Conservation (phyloP, 2,113 vertebrate genomes). For the Osmerus eperlanus region DNA sequence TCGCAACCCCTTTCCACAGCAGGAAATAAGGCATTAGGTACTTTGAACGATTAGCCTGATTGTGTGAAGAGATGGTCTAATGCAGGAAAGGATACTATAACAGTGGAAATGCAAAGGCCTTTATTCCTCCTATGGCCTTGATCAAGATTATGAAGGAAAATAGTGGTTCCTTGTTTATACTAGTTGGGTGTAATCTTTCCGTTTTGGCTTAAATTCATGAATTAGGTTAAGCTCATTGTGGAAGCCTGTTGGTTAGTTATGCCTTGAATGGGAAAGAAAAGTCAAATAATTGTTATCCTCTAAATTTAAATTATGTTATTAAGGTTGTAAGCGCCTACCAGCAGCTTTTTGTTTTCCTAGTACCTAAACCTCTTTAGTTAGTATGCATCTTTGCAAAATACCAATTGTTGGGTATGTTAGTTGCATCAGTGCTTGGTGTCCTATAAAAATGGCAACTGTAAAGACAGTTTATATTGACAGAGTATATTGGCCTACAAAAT, state of each 20-base stretch:
- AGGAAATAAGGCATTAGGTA: conserved; percentile 12
- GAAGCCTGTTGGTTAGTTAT: conserved; percentile 7
- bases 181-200: conserved; percentile 17
- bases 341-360: too few relatives aligned
- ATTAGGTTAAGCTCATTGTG: conserved; percentile 31
- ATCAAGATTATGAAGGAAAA: conserved; percentile 13
- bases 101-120: neutral
- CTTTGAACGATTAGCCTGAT: conserved; percentile 7
- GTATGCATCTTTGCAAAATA: too few relatives aligned
- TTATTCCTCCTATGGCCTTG: neutral
- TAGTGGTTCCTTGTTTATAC: conserved; percentile 23
- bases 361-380: too few relatives aligned
- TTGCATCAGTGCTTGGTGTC: too few relatives aligned
- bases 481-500: too few relatives aligned
- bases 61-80: neutral
- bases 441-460: too few relatives aligned
- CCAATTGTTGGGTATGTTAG: too few relatives aligned
- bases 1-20: conserved; percentile 21
- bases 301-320: conserved; percentile 42
- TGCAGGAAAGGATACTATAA: neutral
- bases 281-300: conserved; percentile 24
- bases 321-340: conserved; percentile 1
- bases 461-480: too few relatives aligned
- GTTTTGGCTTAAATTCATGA: conserved; percentile 47
- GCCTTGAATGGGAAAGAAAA: conserved; percentile 10